phyloP scores from a whole-genome alignment of 2,113 vertebrate genomes.

The Ceyx melanurus region DNA sequence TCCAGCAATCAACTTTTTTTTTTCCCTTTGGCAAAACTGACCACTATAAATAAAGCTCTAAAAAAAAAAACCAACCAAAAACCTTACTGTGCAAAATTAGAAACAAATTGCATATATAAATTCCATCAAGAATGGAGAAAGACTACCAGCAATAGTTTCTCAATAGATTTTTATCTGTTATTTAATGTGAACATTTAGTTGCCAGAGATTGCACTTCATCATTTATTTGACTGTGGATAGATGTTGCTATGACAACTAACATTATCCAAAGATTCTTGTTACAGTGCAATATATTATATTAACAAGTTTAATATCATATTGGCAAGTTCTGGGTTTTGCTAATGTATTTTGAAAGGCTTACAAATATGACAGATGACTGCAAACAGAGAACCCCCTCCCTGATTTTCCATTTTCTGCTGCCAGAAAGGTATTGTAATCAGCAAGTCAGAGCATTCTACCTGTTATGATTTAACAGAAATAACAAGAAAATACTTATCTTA shows the following conservation, averaged over 20 bases:
- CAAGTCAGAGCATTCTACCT: not conserved
- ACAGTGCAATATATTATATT: not conserved
- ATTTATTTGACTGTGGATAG: constrained; percentile 44
- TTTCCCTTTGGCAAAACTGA: not conserved
- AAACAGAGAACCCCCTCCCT: not conserved
- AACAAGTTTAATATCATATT: constrained; percentile 39
- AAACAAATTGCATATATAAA: not conserved
- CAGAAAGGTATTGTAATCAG: constrained; percentile 27
- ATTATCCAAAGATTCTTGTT: constrained; percentile 23
- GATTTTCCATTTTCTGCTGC: constrained; percentile 50
- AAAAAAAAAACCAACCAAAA: not conserved
- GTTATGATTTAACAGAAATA: not conserved
- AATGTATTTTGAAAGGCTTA: constrained; percentile 15
- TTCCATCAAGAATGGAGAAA: constrained; percentile 7
- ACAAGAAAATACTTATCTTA: not conserved
- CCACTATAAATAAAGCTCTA: not conserved
- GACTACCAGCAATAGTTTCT: not conserved
- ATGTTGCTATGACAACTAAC: constrained; percentile 42
- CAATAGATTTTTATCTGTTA: not conserved
- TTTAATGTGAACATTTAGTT: not conserved
- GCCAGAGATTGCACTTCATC: constrained; percentile 60
- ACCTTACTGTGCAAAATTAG: not conserved
- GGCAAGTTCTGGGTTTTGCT: constrained; percentile 2
- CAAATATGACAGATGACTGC: constrained; percentile 1
- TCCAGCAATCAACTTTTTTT: not conserved